Percentiles rank a stretch among this genome's conserved stretches.
phyloP scores from a whole-genome alignment of 1,140 invertebrate species.

The Heliconius eleuchia region DNA sequence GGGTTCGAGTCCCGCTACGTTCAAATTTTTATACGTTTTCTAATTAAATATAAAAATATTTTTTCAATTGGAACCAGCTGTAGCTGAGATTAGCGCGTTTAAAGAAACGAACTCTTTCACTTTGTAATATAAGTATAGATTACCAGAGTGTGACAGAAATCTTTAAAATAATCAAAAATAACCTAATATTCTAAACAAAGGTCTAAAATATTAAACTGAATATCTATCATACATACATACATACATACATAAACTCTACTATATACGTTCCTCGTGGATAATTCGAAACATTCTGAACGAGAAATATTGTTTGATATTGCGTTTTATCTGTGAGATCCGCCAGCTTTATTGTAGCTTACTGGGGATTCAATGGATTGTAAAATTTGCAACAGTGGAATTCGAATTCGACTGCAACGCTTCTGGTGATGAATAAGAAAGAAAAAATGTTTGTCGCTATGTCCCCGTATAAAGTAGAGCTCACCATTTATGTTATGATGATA shows the following conservation, averaged over 20 bases:
- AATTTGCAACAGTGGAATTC: conserved; percentile 11
- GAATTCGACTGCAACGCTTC: conserved; percentile 10
- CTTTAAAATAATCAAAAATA: neutral
- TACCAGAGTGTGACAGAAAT: no score
- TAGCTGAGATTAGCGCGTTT: no score
- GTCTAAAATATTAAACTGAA: neutral
- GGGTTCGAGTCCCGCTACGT: no score
- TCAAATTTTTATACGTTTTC: no score
- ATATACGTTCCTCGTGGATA: conserved; percentile 3
- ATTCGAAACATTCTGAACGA: conserved; percentile 7
- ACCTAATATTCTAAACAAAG: neutral
- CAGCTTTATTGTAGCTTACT: conserved; percentile 14
- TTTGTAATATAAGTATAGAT: no score
- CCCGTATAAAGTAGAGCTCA: no score
- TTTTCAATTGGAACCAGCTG: no score
- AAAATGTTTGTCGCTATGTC: no score
- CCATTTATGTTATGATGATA: no score
- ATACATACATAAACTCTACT: neutral
- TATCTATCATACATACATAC: neutral
- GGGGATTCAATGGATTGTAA: conserved; percentile 18
- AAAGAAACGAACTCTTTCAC: no score
- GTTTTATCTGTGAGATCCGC: conserved; percentile 15
- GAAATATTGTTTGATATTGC: conserved; percentile 12
- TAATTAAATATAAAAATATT: no score
- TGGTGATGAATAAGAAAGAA: neutral